Evolutionary conservation across 2,797 vertebrate genomes (phyloP).

Genomic region (Crenichthys baileyi): DNA sequence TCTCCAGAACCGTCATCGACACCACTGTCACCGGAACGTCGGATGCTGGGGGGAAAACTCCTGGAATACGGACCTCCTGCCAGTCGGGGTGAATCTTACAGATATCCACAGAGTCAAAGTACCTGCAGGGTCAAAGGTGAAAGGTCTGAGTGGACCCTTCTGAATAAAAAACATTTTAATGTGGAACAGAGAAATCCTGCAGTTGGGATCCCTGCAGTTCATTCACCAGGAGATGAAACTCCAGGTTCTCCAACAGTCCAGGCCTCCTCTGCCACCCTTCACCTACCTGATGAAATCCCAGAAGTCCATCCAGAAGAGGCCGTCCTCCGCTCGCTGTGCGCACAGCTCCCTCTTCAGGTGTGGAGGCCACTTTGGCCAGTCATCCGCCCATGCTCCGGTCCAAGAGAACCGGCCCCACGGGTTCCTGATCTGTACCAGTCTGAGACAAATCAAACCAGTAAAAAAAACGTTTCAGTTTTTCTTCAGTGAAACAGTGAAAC

Average conservation of each 20-base stretch:
- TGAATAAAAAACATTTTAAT: too few relatives aligned
- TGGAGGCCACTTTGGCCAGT: conserved; percentile 88
- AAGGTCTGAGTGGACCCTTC: background rate
- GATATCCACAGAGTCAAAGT: conserved; percentile 95
- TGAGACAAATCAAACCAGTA: conserved; percentile 43
- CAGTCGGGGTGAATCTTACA: conserved; percentile 94
- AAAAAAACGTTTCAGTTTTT: too few relatives aligned
- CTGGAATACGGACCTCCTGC: conserved; percentile 91
- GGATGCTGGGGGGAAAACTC: conserved; percentile 87
- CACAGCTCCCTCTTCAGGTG: conserved; percentile 73
- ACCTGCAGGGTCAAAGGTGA: conserved; percentile 74
- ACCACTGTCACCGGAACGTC: conserved; percentile 85
- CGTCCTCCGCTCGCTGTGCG: conserved; percentile 81
- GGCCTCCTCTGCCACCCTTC: too few relatives aligned
- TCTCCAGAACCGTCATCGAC: conserved; percentile 88
- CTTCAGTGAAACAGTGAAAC: too few relatives aligned
- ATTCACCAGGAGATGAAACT: too few relatives aligned
- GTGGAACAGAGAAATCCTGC: too few relatives aligned
- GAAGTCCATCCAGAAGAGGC: conserved; percentile 97
- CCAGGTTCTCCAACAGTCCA: too few relatives aligned
- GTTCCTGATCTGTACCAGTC: conserved; percentile 90
- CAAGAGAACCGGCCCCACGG: conserved; percentile 97
- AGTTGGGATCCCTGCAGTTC: too few relatives aligned
- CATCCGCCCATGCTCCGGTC: conserved; percentile 92
- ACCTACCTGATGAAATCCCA: conserved; percentile 90